Base-by-base conservation (phyloP, 2,888 invertebrate genomes). In the Sturmia bella region DNA sequence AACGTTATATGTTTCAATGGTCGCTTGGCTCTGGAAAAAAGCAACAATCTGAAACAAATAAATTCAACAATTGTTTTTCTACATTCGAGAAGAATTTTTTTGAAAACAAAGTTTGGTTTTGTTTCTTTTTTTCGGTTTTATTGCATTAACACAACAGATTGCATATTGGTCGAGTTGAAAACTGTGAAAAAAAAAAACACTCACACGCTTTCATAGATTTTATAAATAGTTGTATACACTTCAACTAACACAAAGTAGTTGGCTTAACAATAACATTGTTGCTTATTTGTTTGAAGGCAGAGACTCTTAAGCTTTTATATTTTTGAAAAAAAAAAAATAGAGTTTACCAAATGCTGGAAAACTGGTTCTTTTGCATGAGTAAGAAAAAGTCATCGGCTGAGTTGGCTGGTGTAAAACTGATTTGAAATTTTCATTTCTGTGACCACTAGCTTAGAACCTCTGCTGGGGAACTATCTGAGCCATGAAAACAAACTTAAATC, bases 231-330 rank as follows among this genome's bases (percentile, higher is more conserved):
- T 80, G 57, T 45, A 54, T 72, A 52, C 70, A 76, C 64, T 80
- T 80, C 80, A 80, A 48, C 50, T 68, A 80, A 64, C 80, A 64
- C 57, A 70, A 79, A 66, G 66, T 80, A 74, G 63, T 80, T 56
- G 50, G 74, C 41, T 63, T 19, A 75, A 75, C 80, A 80, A 75
- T 66, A 80, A 66, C 48, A 73, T 57, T 80, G 63, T 70, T 80
- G 63, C 57, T 66, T 78, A 66, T 78, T 72, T 72, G 19, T 64
- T 66, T 57, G 52, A 41, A 19, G 39, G 1, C 24, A 19, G 39
- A 15, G 41, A 13, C 37, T 59, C 68, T 15, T 17, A 1, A 11
- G 1, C 5, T 32, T 32, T 32, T 1, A 7, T 1, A 7, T 32
- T 5, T 1, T 1, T 1, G 1, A 32, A 32, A 32, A 3, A 32